A percentile compares a stretch with the other conserved stretches of the same genome.
These are phyloP conservation scores for Molossus molossus DNA, from an alignment of 2,797 vertebrate species.

Conservation along the genomic window DNA sequence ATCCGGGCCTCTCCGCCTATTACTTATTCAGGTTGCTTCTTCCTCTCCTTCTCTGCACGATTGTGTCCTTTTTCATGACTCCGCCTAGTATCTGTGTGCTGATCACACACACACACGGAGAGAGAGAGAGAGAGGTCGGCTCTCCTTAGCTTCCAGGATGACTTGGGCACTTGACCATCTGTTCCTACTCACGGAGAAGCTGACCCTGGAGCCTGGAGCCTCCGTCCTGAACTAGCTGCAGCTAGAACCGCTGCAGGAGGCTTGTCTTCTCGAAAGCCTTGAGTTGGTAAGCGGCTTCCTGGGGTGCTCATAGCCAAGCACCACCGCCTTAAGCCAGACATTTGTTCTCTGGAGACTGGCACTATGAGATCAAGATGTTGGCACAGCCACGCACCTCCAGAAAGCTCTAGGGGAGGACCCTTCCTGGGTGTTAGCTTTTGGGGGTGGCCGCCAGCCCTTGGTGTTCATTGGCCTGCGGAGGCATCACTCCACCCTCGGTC, in stretches of 20 bases:
- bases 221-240: conserved; percentile 34
- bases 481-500: not conserved
- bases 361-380: no score
- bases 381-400: not conserved
- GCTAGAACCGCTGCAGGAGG: conserved; percentile 36
- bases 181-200: not conserved
- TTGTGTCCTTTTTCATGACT: not conserved
- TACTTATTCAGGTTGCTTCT: not conserved
- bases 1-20: not conserved
- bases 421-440: not conserved
- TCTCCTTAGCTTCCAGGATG: not conserved
- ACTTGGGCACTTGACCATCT: not conserved
- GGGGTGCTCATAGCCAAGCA: not conserved
- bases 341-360: not conserved
- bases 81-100: not conserved
- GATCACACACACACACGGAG: no score
- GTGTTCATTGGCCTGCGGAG: not conserved
- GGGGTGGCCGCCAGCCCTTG: not conserved
- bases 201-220: conserved; percentile 15
- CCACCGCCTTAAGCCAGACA: rapidly evolving
- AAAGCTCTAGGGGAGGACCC: not conserved
- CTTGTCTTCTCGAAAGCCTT: conserved; percentile 25
- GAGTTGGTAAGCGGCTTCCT: not conserved
- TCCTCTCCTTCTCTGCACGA: not conserved
- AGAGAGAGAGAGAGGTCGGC: not conserved